phyloP scores from a whole-genome alignment of 2,888 invertebrate species.

The Ferdinandea cuprea region DNA sequence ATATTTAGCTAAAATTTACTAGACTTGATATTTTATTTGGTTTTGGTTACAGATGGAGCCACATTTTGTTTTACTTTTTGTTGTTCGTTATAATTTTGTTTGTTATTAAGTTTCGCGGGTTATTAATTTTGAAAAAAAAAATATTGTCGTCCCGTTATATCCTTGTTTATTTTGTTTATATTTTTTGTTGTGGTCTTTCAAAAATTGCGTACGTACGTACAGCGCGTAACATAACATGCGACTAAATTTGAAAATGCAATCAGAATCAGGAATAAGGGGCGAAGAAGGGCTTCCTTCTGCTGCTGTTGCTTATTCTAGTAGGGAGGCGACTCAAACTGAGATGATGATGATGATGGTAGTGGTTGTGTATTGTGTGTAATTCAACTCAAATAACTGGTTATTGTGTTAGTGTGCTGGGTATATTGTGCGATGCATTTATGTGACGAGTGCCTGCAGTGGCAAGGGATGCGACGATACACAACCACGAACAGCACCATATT shows the following conservation, averaged over 20 bases:
- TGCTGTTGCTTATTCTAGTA: constrained; percentile 43
- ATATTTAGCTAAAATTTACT: constrained; percentile 31
- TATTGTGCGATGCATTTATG: constrained; percentile 40
- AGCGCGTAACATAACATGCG: constrained; percentile 72
- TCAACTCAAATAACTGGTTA: constrained; percentile 71
- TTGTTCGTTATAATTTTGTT: constrained; percentile 24
- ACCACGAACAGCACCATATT: constrained; percentile 45
- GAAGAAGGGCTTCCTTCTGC: constrained; percentile 66
- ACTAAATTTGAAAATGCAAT: constrained; percentile 73
- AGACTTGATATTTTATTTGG: constrained; percentile 58
- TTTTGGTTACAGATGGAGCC: constrained; percentile 73
- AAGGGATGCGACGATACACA: constrained; percentile 71
- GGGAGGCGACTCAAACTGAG: constrained; percentile 24
- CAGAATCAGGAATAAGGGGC: constrained; percentile 72
- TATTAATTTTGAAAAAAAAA: constrained; percentile 43
- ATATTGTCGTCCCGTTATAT: constrained; percentile 33
- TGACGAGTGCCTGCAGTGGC: constrained; percentile 43
- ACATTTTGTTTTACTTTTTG: constrained; percentile 52
- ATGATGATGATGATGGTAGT: constrained; percentile 23
- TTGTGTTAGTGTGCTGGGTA: constrained; percentile 62
- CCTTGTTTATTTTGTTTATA: constrained; percentile 14
- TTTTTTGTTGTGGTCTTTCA: constrained; percentile 33
- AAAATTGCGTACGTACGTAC: constrained; percentile 66
- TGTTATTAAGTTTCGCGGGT: constrained; percentile 43
- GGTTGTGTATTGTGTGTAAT: constrained; percentile 37